phyloP scores from a whole-genome alignment of 2,797 vertebrate genomes.

The Sebastes minor region DNA sequence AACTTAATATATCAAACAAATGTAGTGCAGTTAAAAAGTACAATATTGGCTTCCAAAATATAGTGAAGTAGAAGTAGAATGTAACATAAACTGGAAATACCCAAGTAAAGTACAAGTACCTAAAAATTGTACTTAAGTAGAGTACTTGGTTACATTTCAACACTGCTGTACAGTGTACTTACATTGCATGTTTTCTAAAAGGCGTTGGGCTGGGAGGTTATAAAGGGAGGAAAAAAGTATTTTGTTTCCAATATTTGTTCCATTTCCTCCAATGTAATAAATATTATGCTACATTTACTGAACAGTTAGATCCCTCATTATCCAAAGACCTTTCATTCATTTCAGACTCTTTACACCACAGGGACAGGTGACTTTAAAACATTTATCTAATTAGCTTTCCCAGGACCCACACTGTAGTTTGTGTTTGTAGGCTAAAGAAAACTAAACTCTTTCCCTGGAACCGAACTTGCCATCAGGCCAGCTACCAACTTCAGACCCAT shows the following conservation, averaged over 20 bases:
- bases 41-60: background rate
- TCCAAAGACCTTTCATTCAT: background rate
- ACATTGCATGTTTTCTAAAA: background rate
- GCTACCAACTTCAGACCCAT: background rate
- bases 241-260: too few relatives aligned
- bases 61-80: background rate
- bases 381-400: background rate
- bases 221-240: background rate
- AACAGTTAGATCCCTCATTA: background rate
- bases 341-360: background rate
- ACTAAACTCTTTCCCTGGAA: background rate
- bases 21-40: background rate
- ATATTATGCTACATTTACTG: background rate
- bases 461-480: background rate
- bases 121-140: background rate
- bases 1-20: background rate
- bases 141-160: background rate
- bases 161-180: background rate
- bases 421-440: background rate
- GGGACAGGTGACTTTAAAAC: background rate
- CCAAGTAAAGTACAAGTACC: background rate
- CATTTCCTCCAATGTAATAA: background rate
- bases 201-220: background rate
- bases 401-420: background rate
- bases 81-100: background rate